Conservation (phyloP, 2,113 vertebrate genomes). For the Chaetops frenatus region DNA sequence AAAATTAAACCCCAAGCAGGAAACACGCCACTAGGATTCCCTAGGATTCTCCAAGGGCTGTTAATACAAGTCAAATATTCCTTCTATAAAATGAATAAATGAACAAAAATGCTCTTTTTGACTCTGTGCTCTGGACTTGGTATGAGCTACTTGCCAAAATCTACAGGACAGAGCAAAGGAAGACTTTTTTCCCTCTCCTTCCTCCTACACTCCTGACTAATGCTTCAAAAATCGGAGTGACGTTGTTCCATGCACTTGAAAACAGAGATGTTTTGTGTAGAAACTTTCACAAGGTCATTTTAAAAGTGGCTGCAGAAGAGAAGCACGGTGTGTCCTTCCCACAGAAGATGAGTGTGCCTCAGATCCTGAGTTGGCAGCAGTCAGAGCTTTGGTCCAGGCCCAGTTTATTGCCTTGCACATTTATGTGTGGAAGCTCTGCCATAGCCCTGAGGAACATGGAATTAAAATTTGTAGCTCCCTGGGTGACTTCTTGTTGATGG, state of each 20-base stretch:
- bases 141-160: neutral
- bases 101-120: neutral
- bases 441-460: neutral
- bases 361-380: neutral
- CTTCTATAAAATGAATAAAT: neutral
- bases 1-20: neutral
- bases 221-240: neutral
- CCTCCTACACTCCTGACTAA: neutral
- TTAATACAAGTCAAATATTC: neutral
- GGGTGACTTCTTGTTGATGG: neutral
- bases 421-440: neutral
- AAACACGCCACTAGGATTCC: neutral
- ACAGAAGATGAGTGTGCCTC: neutral
- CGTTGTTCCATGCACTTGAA: fast-evolving
- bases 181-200: neutral
- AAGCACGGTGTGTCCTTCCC: neutral
- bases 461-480: neutral
- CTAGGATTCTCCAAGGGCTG: neutral
- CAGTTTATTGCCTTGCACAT: neutral
- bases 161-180: neutral
- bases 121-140: neutral
- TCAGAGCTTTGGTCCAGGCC: slow-evolving; percentile 4
- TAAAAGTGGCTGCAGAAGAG: neutral
- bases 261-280: neutral
- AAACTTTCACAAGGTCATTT: slow-evolving; percentile 6